Conservation (phyloP, 2,888 invertebrate genomes). For the Phytoseiulus persimilis region DNA sequence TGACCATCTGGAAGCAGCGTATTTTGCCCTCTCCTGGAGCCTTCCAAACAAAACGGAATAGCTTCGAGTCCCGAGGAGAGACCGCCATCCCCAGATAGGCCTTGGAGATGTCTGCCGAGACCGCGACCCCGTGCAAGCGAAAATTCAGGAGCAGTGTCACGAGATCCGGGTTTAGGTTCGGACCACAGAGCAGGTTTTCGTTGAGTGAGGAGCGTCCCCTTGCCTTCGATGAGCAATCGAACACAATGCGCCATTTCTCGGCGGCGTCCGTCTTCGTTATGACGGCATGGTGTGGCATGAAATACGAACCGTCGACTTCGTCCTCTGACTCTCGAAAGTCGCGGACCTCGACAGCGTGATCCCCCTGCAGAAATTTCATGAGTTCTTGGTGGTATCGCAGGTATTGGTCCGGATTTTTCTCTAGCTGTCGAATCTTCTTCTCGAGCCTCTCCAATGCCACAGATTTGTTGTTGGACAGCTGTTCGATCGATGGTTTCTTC, state of each 20-base stretch:
- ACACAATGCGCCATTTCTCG: background rate
- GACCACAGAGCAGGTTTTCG: background rate
- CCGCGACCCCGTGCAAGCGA: background rate
- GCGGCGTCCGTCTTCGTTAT: background rate
- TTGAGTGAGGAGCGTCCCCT: background rate
- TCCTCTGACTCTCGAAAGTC: background rate
- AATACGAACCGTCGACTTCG: background rate
- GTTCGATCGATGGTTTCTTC: background rate
- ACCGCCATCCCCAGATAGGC: background rate
- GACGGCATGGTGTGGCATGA: background rate
- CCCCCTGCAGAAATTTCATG: background rate
- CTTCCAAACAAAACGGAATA: background rate
- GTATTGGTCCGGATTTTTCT: background rate
- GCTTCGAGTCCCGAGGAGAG: background rate
- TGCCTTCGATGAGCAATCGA: background rate
- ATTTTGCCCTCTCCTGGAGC: background rate
- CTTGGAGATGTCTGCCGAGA: slow-evolving; percentile 10
- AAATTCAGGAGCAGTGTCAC: background rate
- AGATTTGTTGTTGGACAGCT: background rate
- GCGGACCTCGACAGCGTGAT: background rate
- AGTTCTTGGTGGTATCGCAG: background rate
- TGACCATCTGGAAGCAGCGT: background rate
- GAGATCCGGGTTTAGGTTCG: background rate
- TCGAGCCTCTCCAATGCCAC: background rate
- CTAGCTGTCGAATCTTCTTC: background rate